Conservation (phyloP, 2,888 invertebrate species). For the Lepeophtheirus nordmannii region DNA sequence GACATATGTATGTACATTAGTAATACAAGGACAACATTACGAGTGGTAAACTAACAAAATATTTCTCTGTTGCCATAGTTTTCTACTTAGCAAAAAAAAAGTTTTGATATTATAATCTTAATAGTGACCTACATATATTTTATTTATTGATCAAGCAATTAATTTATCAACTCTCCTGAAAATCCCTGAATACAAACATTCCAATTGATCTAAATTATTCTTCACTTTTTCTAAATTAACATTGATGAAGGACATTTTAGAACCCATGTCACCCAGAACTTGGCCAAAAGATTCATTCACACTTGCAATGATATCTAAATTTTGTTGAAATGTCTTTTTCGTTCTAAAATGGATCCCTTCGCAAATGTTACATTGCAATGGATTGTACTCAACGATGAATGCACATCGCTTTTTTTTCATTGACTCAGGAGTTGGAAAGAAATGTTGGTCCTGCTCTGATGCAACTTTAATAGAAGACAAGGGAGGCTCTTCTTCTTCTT, state of each 20-base stretch:
- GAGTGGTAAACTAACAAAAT: too few species aligned
- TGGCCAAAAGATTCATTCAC: conserved; percentile 1
- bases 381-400: conserved; percentile 10
- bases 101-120: too few species aligned
- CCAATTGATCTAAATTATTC: conserved; percentile 15
- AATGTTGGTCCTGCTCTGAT: not conserved
- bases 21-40: too few species aligned
- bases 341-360: conserved; percentile 19
- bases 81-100: too few species aligned
- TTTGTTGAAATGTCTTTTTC: conserved; percentile 11
- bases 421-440: conserved; percentile 6
- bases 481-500: conserved; percentile 13
- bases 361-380: conserved; percentile 18
- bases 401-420: conserved; percentile 21
- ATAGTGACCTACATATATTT: too few species aligned
- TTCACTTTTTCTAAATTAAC: conserved; percentile 5
- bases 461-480: not conserved
- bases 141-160: conserved; percentile 4
- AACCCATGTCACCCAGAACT: conserved; percentile 15
- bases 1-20: too few species aligned
- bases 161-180: conserved; percentile 19
- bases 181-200: conserved; percentile 12
- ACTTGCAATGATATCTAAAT: conserved; percentile 7
- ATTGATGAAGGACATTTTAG: conserved; percentile 12
- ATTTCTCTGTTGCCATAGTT: too few species aligned